A percentile compares a stretch with the other conserved stretches of the same genome.
Evolutionary conservation across 2,888 invertebrate genomes (phyloP).

Genomic region (Lymantria monacha): DNA sequence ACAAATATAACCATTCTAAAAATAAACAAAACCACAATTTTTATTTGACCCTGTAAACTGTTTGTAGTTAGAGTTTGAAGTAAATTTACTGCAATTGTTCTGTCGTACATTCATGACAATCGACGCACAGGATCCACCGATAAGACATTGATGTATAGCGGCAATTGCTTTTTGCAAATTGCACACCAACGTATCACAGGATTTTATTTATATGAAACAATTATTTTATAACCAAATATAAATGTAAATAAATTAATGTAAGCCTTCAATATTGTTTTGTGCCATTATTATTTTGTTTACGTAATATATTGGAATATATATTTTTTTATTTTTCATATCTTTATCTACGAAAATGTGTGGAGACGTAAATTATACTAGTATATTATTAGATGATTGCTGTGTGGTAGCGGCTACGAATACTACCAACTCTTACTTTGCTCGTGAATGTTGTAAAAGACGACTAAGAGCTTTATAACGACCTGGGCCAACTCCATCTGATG

Average conservation of each 20-base stretch:
- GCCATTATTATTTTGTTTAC: not conserved
- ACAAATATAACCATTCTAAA: too few species aligned
- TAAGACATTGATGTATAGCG: constrained; percentile 70
- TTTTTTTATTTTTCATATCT: too few species aligned
- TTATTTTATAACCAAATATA: constrained; percentile 51
- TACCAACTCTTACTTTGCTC: too few species aligned
- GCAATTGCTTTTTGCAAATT: constrained; percentile 75
- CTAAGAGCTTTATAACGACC: too few species aligned
- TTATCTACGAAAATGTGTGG: too few species aligned
- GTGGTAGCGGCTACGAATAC: too few species aligned
- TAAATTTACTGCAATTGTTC: constrained; percentile 1
- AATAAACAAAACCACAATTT: too few species aligned
- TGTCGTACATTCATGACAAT: constrained; percentile 43
- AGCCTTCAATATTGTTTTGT: constrained; percentile 15
- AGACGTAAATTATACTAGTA: too few species aligned
- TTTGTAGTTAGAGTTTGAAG: not conserved
- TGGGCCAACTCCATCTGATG: too few species aligned
- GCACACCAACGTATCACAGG: constrained; percentile 46
- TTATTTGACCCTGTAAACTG: too few species aligned
- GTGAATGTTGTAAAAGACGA: too few species aligned
- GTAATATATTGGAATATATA: not conserved
- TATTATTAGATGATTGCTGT: too few species aligned
- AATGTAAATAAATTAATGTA: constrained; percentile 36
- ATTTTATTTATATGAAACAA: constrained; percentile 61
- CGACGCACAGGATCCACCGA: constrained; percentile 58